phyloP scores from a whole-genome alignment of 2,888 invertebrate species.

The Hipparchia sbordonii region DNA sequence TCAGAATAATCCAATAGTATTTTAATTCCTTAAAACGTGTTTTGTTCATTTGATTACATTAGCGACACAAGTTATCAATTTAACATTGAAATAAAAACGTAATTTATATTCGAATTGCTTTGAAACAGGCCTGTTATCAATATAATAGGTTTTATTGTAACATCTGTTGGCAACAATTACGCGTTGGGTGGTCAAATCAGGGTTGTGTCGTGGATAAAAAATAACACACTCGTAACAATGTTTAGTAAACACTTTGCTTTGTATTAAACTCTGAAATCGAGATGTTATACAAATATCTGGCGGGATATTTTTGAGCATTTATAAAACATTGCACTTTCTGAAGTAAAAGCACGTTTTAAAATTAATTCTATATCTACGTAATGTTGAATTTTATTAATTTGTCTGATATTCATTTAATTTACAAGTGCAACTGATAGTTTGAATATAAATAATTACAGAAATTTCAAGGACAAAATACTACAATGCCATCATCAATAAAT shows the following conservation, averaged over 20 bases:
- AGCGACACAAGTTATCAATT: conserved; percentile 33
- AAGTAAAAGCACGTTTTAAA: neutral
- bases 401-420: no score
- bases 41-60: conserved; percentile 20
- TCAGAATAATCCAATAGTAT: neutral
- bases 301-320: conserved; percentile 34
- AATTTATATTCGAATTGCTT: conserved; percentile 36
- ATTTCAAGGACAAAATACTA: no score
- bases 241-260: conserved; percentile 63
- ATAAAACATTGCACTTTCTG: conserved; percentile 33
- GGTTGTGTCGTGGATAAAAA: conserved; percentile 53
- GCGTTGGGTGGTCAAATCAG: conserved; percentile 51
- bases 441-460: no score
- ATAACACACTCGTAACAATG: conserved; percentile 43
- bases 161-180: conserved; percentile 53
- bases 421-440: no score
- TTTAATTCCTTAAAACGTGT: conserved; percentile 8
- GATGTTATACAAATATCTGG: conserved; percentile 34
- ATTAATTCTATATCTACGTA: no score
- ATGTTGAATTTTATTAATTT: no score
- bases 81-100: conserved; percentile 37
- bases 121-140: conserved; percentile 56
- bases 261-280: conserved; percentile 45
- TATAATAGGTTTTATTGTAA: conserved; percentile 56
- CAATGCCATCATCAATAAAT: no score